phyloP scores from a whole-genome alignment of 2,797 vertebrate species.

The Apogon talboti region DNA sequence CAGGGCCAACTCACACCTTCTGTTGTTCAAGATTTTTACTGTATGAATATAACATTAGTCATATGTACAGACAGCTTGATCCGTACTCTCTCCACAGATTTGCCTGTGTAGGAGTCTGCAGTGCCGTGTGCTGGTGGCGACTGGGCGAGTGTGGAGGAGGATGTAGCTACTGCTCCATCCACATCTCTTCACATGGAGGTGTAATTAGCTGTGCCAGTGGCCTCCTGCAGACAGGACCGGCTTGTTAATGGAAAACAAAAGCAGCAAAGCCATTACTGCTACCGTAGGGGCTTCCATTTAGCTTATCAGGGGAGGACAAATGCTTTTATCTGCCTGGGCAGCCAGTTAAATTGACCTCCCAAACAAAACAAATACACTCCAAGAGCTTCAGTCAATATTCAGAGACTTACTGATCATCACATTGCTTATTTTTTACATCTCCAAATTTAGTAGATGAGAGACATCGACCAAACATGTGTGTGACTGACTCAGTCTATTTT shows the following conservation, averaged over 20 bases:
- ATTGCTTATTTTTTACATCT: neutral
- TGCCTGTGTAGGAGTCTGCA: slow-evolving; percentile 31
- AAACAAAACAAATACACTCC: slow-evolving; percentile 24
- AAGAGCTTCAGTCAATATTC: slow-evolving; percentile 14
- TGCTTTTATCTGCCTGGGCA: slow-evolving; percentile 40
- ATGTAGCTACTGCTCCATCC: slow-evolving; percentile 50
- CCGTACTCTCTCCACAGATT: slow-evolving; percentile 6
- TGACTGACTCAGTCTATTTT: slow-evolving; percentile 55
- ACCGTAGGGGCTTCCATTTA: slow-evolving; percentile 41
- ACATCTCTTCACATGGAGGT: slow-evolving; percentile 51
- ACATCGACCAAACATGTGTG: slow-evolving; percentile 19
- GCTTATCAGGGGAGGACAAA: slow-evolving; percentile 43
- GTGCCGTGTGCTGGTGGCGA: slow-evolving; percentile 11
- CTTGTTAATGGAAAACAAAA: slow-evolving; percentile 64
- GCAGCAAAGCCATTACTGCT: slow-evolving; percentile 42
- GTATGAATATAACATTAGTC: neutral
- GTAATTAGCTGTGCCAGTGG: slow-evolving; percentile 62
- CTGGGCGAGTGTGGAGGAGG: slow-evolving; percentile 54
- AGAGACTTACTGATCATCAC: slow-evolving; percentile 18
- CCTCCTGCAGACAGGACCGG: slow-evolving; percentile 27
- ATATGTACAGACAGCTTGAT: neutral
- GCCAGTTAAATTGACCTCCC: slow-evolving; percentile 19
- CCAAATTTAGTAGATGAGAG: slow-evolving; percentile 16
- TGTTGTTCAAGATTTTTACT: neutral
- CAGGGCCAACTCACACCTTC: neutral